Evolutionary conservation across 2,113 vertebrate genomes (phyloP).

Genomic region (Vombatus ursinus): DNA sequence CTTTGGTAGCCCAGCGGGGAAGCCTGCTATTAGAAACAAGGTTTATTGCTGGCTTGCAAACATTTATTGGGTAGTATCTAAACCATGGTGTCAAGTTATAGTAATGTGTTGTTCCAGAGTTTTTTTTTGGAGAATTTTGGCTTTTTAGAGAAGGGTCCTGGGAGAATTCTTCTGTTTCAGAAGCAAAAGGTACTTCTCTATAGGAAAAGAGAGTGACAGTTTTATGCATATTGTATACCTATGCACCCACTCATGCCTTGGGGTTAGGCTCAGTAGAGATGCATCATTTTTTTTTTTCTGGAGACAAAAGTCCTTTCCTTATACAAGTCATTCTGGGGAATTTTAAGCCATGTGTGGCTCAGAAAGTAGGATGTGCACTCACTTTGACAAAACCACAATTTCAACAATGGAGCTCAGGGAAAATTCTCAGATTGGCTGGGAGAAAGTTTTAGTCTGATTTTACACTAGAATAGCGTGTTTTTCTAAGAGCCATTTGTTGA

Average conservation of each 20-base stretch:
- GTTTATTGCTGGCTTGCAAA: constrained; percentile 82
- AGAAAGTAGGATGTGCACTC: background rate
- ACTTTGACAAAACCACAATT: background rate
- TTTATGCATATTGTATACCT: background rate
- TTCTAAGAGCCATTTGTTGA: constrained; percentile 9
- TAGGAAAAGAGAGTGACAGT: constrained; percentile 66
- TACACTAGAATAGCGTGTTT: background rate
- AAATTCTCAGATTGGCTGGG: background rate
- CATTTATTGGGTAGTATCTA: constrained; percentile 82
- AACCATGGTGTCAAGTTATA: constrained; percentile 81
- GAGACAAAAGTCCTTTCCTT: constrained; percentile 25
- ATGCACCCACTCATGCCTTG: constrained; percentile 34
- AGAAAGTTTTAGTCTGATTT: background rate
- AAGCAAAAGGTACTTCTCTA: constrained; percentile 78
- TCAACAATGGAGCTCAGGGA: background rate
- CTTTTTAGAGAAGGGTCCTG: constrained; percentile 67
- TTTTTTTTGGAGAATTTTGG: constrained; percentile 72
- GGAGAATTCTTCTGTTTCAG: constrained; percentile 80
- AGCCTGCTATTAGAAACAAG: constrained; percentile 71
- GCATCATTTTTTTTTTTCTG: constrained; percentile 62
- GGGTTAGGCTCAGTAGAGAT: constrained; percentile 65
- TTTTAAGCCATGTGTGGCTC: background rate
- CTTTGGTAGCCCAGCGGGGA: constrained; percentile 77
- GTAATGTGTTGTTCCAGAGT: constrained; percentile 78
- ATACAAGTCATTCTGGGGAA: background rate